Evolutionary conservation across 1,140 invertebrate genomes (phyloP).

Genomic region (Formica selysi): DNA sequence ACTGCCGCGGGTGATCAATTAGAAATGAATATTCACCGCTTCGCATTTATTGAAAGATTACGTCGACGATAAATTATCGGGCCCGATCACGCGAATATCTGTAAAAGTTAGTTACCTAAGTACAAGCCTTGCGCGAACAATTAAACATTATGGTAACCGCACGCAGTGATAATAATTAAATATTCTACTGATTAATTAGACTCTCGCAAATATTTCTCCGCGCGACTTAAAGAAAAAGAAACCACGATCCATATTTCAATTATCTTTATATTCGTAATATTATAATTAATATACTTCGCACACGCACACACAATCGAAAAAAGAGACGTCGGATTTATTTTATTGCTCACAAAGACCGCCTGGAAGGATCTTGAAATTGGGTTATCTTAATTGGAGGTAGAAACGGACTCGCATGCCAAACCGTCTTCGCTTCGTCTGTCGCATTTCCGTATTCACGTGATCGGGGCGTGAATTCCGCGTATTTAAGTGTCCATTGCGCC

Average conservation of each 20-base stretch:
- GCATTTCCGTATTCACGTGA: constrained; percentile 77
- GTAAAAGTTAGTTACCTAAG: constrained; percentile 57
- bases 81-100: constrained; percentile 56
- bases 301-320: not conserved
- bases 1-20: constrained; percentile 62
- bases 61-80: constrained; percentile 58
- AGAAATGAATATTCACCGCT: constrained; percentile 71
- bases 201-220: constrained; percentile 35
- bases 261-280: constrained; percentile 8
- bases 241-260: not conserved
- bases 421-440: constrained; percentile 44
- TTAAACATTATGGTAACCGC: constrained; percentile 33
- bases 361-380: constrained; percentile 68
- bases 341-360: constrained; percentile 14
- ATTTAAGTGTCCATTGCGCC: constrained; percentile 81
- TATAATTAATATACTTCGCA: constrained; percentile 31
- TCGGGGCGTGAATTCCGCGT: constrained; percentile 84
- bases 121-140: constrained; percentile 22
- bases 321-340: constrained; percentile 31
- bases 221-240: not conserved
- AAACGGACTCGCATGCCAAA: constrained; percentile 21
- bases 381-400: constrained; percentile 73
- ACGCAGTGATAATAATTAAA: constrained; percentile 67
- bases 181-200: constrained; percentile 65
- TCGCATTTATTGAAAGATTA: constrained; percentile 66